Evolutionary conservation across 2,113 vertebrate species (phyloP).

Genomic region (Callipepla squamata): DNA sequence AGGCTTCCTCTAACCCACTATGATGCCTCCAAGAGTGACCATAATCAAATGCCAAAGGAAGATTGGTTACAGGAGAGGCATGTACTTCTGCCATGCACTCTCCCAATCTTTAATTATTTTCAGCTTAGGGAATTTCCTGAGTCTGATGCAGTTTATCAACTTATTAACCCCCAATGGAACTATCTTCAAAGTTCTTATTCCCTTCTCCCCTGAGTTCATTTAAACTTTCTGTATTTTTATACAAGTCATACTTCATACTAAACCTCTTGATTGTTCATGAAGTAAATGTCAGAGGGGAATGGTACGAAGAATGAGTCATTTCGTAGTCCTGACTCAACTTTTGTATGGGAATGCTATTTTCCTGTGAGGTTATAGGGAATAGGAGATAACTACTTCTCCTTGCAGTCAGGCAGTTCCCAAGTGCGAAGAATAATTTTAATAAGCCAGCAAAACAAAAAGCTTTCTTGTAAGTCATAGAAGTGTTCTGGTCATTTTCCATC

Average conservation of each 20-base stretch:
- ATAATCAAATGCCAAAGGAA: not conserved
- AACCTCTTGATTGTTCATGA: not conserved
- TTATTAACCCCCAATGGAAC: not conserved
- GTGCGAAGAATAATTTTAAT: slow-evolving; percentile 1
- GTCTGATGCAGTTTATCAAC: not conserved
- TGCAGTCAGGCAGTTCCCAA: not conserved
- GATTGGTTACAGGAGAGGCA: accelerated
- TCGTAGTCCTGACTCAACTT: slow-evolving; percentile 32
- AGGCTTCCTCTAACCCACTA: not conserved
- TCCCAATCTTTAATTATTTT: not conserved
- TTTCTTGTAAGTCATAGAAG: not conserved
- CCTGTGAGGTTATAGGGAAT: not conserved
- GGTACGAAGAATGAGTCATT: slow-evolving; percentile 6
- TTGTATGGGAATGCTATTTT: not conserved
- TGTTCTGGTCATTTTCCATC: not conserved
- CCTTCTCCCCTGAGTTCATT: not conserved
- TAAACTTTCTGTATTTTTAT: not conserved
- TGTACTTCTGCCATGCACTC: not conserved
- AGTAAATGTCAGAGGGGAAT: not conserved
- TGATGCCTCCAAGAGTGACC: accelerated
- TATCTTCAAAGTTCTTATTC: not conserved
- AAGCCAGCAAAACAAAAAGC: slow-evolving; percentile 6
- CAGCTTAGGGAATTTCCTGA: not conserved
- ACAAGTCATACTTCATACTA: not conserved
- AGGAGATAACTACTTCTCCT: not conserved